Evolutionary conservation across 2,888 invertebrate species (phyloP), one percentile per base, ranked within the genome.

Genomic region (Zele albiditarsus): DNA sequence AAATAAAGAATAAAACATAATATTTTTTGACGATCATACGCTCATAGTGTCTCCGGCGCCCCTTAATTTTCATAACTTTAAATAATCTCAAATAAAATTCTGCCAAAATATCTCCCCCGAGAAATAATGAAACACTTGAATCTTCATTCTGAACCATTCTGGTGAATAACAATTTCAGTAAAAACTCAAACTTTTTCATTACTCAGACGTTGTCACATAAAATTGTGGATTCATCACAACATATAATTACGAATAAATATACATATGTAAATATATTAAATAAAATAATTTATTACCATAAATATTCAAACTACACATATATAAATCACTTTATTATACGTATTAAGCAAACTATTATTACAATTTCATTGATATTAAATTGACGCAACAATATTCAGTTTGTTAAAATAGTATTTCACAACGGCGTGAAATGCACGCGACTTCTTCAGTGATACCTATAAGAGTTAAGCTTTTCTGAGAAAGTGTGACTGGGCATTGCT

Each of bases 401-500:
- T 20, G 63, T 33, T 33, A 63, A 38, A 63, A 38, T 16, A 23
- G 20, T 63, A 63, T 63, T 63, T 63, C 33, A 12, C 33, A 33
- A 62, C 23, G 27, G 46, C n/a, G 6, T 4, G 16, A 38, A 38
- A 63, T 3, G 28, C 31, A 38, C 38, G 53, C 53, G 53, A 16
- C 4, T 38, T 60, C 38, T 27, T 62, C 60, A 42, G 27, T n/a
- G 78, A 77, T 78, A 80, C 76, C 71, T 77, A 75, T 77, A 77
- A 63, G 46, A 77, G 71, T 72, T 69, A 70, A 74, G 73, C 57
- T 77, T 75, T 79, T 79, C 78, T 77, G 80, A 81, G 80, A 79
- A 77, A 76, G 79, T 78, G 77, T 77, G 77, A 77, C 76, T 69
- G 71, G 77, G 75, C 75, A 78, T 79, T 78, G 82, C 80, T 81